Evolutionary conservation across 1,140 invertebrate genomes (phyloP).

Genomic region (Atopsyche davidsoni): DNA sequence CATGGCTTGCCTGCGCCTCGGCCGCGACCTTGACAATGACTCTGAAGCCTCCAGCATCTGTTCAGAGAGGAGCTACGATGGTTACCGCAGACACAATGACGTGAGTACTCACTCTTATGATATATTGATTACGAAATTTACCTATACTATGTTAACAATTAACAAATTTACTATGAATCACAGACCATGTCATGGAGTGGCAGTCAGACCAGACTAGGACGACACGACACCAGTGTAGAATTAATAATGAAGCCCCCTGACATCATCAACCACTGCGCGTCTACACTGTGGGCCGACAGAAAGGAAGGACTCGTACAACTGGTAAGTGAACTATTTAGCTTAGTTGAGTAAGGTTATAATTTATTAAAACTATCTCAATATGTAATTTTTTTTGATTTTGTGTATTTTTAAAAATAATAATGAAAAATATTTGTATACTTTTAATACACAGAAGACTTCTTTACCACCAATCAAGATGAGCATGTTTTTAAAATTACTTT

Average conservation of each 20-base stretch:
- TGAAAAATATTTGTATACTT: too few relatives aligned
- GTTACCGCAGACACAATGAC: slow-evolving; percentile 70
- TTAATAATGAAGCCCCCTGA: slow-evolving; percentile 64
- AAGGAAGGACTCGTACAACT: slow-evolving; percentile 86
- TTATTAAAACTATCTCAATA: too few relatives aligned
- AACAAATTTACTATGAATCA: too few relatives aligned
- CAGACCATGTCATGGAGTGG: slow-evolving; percentile 75
- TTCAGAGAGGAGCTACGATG: slow-evolving; percentile 85
- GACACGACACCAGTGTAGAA: slow-evolving; percentile 49
- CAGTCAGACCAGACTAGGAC: slow-evolving; percentile 64
- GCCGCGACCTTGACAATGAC: slow-evolving; percentile 77
- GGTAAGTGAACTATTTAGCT: slow-evolving; percentile 37
- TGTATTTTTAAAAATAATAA: too few relatives aligned
- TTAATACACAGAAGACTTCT: too few relatives aligned
- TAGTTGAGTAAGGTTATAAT: too few relatives aligned
- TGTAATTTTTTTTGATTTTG: too few relatives aligned
- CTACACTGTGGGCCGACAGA: slow-evolving; percentile 84
- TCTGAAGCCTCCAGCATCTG: slow-evolving; percentile 93
- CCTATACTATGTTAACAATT: slow-evolving; percentile 14
- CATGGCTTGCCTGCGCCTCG: slow-evolving; percentile 31
- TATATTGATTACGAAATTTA: slow-evolving; percentile 17
- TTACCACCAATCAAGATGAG: too few relatives aligned
- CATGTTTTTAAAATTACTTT: too few relatives aligned
- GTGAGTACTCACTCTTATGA: slow-evolving; percentile 52
- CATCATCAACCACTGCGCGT: slow-evolving; percentile 80